Conservation (phyloP, 2,113 vertebrate species). For the Channa argus region DNA sequence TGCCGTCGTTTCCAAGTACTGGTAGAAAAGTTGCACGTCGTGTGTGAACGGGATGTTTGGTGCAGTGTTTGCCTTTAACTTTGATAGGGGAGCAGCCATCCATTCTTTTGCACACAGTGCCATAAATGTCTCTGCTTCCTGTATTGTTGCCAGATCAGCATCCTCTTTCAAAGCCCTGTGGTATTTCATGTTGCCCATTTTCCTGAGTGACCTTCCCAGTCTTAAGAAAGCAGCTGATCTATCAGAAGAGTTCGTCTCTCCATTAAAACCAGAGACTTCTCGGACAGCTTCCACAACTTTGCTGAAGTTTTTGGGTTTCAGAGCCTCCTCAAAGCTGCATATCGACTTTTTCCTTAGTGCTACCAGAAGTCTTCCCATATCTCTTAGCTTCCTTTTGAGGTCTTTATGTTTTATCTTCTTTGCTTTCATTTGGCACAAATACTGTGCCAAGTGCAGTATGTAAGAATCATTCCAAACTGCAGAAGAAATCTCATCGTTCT, state of each 20-base stretch:
- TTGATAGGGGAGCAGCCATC: rapidly evolving
- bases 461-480: slow-evolving; percentile 32
- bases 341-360: slow-evolving; percentile 27
- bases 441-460: slow-evolving; percentile 50
- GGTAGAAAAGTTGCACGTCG: slow-evolving; percentile 49
- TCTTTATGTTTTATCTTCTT: neutral
- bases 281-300: slow-evolving; percentile 30
- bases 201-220: slow-evolving; percentile 21
- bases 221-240: neutral
- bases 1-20: slow-evolving; percentile 6
- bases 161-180: slow-evolving; percentile 45
- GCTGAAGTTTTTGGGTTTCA: slow-evolving; percentile 59
- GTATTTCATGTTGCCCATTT: slow-evolving; percentile 37
- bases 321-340: slow-evolving; percentile 39
- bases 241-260: neutral
- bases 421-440: neutral
- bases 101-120: slow-evolving; percentile 49
- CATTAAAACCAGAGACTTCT: slow-evolving; percentile 21
- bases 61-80: neutral
- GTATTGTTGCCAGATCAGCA: neutral
- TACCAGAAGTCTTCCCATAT: slow-evolving; percentile 47
- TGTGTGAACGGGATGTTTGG: slow-evolving; percentile 42
- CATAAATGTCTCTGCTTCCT: slow-evolving; percentile 39
- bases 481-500: slow-evolving; percentile 40
- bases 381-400: slow-evolving; percentile 23